phyloP scores from a whole-genome alignment of 2,888 invertebrate genomes.

The Ceratothoa steindachneri region DNA sequence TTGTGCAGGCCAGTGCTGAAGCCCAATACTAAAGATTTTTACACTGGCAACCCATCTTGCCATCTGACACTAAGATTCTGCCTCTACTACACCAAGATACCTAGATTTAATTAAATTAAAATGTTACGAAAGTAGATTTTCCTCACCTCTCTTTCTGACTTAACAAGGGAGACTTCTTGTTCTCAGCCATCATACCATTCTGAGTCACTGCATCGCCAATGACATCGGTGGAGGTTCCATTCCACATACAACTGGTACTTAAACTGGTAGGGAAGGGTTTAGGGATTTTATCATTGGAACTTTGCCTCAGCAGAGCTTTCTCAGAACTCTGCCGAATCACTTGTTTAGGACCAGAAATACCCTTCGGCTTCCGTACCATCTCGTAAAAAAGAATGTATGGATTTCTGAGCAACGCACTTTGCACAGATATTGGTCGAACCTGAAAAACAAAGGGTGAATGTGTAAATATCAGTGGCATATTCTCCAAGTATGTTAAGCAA shows the following conservation, averaged over 20 bases:
- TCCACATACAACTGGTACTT: slow-evolving; percentile 31
- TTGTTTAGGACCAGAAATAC: slow-evolving; percentile 18
- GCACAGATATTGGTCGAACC: slow-evolving; percentile 65
- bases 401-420: slow-evolving; percentile 75
- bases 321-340: slow-evolving; percentile 41
- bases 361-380: slow-evolving; percentile 49
- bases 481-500: too few species aligned
- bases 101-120: too few species aligned
- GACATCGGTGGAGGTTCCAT: slow-evolving; percentile 23
- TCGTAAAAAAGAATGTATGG: slow-evolving; percentile 93
- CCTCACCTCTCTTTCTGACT: slow-evolving; percentile 42
- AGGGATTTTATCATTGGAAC: slow-evolving; percentile 18
- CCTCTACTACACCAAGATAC: too few species aligned
- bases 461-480: too few species aligned
- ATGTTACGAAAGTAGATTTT: too few species aligned
- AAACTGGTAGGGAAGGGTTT: slow-evolving; percentile 28
- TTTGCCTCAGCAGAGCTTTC: slow-evolving; percentile 32
- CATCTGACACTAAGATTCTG: too few species aligned
- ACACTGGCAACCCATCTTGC: too few species aligned
- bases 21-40: too few species aligned
- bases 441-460: slow-evolving; percentile 18
- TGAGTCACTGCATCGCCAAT: slow-evolving; percentile 19
- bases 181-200: background rate
- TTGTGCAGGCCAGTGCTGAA: too few species aligned
- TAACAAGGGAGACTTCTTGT: slow-evolving; percentile 19